Evolutionary conservation across 2,797 vertebrate species (phyloP).

Genomic region (Falco concolor): DNA sequence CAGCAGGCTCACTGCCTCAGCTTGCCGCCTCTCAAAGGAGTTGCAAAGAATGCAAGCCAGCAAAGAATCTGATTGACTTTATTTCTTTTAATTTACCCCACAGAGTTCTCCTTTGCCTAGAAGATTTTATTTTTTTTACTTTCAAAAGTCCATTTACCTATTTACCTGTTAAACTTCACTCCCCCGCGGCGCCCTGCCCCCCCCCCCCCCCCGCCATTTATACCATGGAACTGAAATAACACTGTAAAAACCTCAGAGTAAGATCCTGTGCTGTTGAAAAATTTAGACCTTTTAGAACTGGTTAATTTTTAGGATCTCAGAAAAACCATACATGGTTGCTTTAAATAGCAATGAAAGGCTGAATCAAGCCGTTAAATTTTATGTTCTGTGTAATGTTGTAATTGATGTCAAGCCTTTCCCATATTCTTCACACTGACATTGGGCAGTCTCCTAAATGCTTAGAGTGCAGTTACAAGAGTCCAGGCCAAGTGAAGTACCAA

Average conservation of each 20-base stretch:
- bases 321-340: slow-evolving; percentile 67
- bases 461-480: slow-evolving; percentile 42
- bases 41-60: background rate
- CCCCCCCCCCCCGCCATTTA: background rate
- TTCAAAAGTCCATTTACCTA: slow-evolving; percentile 20
- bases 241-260: slow-evolving; percentile 4
- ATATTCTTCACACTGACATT: slow-evolving; percentile 75
- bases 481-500: slow-evolving; percentile 66
- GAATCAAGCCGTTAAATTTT: slow-evolving; percentile 81
- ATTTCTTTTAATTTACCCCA: background rate
- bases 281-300: slow-evolving; percentile 55
- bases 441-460: slow-evolving; percentile 65
- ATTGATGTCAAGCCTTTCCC: slow-evolving; percentile 81
- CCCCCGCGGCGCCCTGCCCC: background rate
- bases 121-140: background rate
- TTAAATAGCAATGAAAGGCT: slow-evolving; percentile 78
- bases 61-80: background rate
- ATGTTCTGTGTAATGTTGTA: slow-evolving; percentile 84
- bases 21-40: background rate
- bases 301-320: slow-evolving; percentile 74
- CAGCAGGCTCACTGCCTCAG: background rate
- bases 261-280: slow-evolving; percentile 16
- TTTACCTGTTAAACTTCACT: slow-evolving; percentile 26
- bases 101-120: background rate
- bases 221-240: slow-evolving; percentile 11